phyloP scores from a whole-genome alignment of 2,888 invertebrate species.

The Blastobasis lacticolella region DNA sequence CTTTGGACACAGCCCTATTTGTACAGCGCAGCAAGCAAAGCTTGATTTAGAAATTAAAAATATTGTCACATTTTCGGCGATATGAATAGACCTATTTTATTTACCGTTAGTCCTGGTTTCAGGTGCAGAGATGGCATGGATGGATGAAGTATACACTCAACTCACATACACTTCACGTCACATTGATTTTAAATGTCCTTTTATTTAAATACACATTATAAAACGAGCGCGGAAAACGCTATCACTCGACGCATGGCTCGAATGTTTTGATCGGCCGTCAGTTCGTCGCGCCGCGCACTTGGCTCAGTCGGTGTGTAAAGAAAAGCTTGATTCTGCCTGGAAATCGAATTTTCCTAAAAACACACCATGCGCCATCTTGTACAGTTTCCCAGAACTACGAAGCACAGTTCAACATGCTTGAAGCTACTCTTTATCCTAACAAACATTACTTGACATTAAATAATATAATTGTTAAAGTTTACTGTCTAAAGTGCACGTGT shows the following conservation, averaged over 20 bases:
- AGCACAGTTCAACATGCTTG: not conserved
- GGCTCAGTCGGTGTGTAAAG: no score
- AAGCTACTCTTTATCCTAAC: no score
- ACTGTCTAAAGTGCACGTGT: no score
- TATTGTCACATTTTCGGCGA: conserved; percentile 15
- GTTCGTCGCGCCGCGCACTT: no score
- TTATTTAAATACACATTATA: no score
- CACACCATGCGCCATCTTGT: conserved; percentile 31
- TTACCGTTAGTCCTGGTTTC: conserved; percentile 69
- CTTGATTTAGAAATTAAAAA: conserved; percentile 21
- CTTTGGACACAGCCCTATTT: conserved; percentile 31
- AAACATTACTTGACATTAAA: no score
- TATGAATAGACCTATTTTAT: conserved; percentile 18
- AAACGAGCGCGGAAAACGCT: conserved; percentile 53
- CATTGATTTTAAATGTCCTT: conserved; percentile 16
- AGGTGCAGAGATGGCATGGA: conserved; percentile 68
- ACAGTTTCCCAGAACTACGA: not conserved
- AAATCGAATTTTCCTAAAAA: conserved; percentile 36
- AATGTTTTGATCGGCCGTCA: conserved; percentile 50
- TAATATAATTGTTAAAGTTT: no score
- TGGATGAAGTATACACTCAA: conserved; percentile 18
- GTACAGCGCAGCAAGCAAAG: conserved; percentile 24
- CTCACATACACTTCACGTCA: conserved; percentile 43
- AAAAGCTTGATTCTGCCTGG: conserved; percentile 23
- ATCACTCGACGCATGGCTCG: conserved; percentile 47